These are phyloP conservation scores for Phycodurus eques DNA, from an alignment of 2,113 vertebrate species.

Conservation along the genomic window DNA sequence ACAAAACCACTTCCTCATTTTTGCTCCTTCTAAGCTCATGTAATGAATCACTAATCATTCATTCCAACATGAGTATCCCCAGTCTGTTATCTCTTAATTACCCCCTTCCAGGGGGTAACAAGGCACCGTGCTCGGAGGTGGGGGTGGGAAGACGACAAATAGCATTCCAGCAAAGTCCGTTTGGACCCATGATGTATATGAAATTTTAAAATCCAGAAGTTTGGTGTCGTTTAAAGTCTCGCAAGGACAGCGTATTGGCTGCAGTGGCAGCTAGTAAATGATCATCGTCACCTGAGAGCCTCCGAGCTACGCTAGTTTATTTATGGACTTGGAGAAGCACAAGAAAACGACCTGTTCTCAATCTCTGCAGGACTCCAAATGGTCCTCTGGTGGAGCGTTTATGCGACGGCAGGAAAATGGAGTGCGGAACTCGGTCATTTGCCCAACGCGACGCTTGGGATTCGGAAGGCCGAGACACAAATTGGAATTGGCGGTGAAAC, in stretches of 20 bases:
- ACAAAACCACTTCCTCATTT: constrained; percentile 37
- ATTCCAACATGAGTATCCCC: constrained; percentile 66
- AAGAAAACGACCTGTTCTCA: constrained; percentile 59
- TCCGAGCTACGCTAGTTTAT: constrained; percentile 60
- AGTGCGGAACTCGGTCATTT: constrained; percentile 71
- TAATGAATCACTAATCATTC: constrained; percentile 76
- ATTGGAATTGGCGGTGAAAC: constrained; percentile 72
- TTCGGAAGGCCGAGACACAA: constrained; percentile 61
- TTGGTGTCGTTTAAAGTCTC: constrained; percentile 6
- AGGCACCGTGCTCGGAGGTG: constrained; percentile 43
- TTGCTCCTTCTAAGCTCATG: constrained; percentile 67
- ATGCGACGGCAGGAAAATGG: constrained; percentile 64
- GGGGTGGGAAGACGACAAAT: constrained; percentile 12
- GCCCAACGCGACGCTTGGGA: constrained; percentile 64
- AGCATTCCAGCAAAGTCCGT: constrained; percentile 12
- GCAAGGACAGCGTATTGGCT: constrained; percentile 35
- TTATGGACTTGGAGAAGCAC: constrained; percentile 58
- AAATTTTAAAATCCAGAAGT: constrained; percentile 20
- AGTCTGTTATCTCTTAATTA: constrained; percentile 75
- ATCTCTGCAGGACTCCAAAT: constrained; percentile 60
- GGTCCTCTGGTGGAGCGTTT: constrained; percentile 70
- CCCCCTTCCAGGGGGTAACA: constrained; percentile 54
- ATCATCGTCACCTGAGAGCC: constrained; percentile 58
- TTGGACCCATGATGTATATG: constrained; percentile 10
- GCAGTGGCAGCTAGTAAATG: constrained; percentile 44